Percentiles rank a stretch among this genome's conserved stretches.
phyloP scores from a whole-genome alignment of 1,140 invertebrate genomes.

The Caenorhabditis tropicalis region DNA sequence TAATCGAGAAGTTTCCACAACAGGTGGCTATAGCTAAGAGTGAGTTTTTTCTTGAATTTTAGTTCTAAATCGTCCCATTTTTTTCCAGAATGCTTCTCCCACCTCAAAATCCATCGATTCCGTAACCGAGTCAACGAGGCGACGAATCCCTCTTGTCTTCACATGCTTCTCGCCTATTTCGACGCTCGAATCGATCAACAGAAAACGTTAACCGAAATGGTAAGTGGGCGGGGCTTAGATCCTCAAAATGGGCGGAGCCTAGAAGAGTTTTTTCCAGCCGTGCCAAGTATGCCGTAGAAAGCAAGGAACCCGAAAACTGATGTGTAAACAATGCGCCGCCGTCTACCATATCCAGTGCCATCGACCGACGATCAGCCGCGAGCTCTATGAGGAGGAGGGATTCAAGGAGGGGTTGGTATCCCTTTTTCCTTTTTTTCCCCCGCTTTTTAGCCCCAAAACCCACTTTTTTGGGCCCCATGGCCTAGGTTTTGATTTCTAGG shows the following conservation, averaged over 20 bases:
- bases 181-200: slow-evolving; percentile 43
- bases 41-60: not conserved
- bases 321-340: not conserved
- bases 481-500: no score
- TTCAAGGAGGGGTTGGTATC: slow-evolving; percentile 5
- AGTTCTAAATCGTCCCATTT: not conserved
- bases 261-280: not conserved
- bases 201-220: not conserved
- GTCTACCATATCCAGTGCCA: not conserved
- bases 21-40: not conserved
- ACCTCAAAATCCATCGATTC: not conserved
- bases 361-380: not conserved
- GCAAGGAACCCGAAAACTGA: not conserved
- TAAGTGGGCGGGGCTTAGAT: not conserved
- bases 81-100: slow-evolving; percentile 15
- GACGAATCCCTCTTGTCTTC: slow-evolving; percentile 27
- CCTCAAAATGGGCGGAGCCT: no score
- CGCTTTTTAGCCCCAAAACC: not conserved
- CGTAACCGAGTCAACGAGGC: not conserved
- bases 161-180: slow-evolving; percentile 46
- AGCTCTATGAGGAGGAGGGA: slow-evolving; percentile 18
- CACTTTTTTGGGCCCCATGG: not conserved
- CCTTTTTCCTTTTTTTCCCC: not conserved
- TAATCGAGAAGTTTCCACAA: not conserved
- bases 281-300: slow-evolving; percentile 19